Conservation (phyloP, 2,113 vertebrate genomes). For the Rhabdornis inornatus region DNA sequence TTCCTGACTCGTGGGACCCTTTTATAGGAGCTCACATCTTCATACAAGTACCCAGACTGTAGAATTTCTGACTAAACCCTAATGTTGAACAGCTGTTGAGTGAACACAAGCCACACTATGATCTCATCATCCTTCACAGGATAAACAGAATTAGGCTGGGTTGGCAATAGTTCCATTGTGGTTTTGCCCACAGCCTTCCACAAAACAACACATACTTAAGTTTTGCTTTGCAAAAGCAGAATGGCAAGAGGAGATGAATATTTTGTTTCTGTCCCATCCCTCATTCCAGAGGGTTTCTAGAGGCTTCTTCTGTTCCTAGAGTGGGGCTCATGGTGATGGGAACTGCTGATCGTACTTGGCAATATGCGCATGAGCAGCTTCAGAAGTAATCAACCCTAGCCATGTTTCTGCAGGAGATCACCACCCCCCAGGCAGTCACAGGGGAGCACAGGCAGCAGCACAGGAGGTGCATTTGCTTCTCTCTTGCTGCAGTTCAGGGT, state of each 20-base stretch:
- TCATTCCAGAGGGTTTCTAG: background rate
- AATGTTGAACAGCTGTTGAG: conserved; percentile 55
- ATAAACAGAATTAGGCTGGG: conserved; percentile 38
- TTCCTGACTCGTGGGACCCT: background rate
- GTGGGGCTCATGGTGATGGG: background rate
- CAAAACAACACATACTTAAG: background rate
- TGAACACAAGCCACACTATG: conserved; percentile 8
- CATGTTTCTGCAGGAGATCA: background rate
- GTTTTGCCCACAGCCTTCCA: conserved; percentile 35
- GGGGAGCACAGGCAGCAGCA: background rate
- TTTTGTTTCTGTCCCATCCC: background rate
- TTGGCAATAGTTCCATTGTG: conserved; percentile 1
- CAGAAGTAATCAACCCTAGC: background rate
- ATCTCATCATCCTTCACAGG: conserved; percentile 49
- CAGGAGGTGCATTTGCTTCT: background rate
- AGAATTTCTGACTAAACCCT: conserved; percentile 10
- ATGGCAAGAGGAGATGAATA: background rate
- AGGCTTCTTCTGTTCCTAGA: background rate
- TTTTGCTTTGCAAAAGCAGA: background rate
- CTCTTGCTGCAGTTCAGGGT: background rate
- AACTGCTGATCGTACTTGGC: background rate
- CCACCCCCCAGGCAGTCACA: background rate
- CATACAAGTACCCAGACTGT: background rate
- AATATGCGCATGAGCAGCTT: background rate
- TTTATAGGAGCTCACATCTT: background rate